A percentile compares a stretch with the other conserved stretches of the same genome.
Evolutionary conservation across 2,888 invertebrate species (phyloP).

Genomic region (Molorchus minor): DNA sequence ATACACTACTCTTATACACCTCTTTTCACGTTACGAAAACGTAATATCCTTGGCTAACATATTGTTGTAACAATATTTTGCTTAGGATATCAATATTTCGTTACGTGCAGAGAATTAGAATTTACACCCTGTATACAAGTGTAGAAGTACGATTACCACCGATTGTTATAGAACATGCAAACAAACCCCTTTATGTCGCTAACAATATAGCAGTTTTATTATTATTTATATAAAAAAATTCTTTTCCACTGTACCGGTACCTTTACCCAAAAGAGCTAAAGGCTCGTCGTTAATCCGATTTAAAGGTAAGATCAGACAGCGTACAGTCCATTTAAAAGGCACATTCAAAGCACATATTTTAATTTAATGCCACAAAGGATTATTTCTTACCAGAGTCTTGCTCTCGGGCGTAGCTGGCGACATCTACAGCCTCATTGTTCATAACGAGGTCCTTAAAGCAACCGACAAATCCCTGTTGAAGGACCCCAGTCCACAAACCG

Average conservation of each 20-base stretch:
- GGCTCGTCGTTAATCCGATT: constrained; percentile 6
- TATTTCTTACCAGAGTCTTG: constrained; percentile 81
- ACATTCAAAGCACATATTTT: constrained; percentile 10
- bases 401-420: constrained; percentile 86
- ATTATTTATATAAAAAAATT: background rate
- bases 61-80: too few relatives aligned
- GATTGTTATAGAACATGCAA: too few relatives aligned
- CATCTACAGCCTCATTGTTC: constrained; percentile 87
- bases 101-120: too few relatives aligned
- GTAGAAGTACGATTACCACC: too few relatives aligned
- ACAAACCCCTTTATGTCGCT: too few relatives aligned
- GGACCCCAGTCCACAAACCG: constrained; percentile 89
- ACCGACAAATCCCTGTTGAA: constrained; percentile 92
- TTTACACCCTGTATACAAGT: too few relatives aligned
- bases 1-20: too few relatives aligned
- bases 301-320: background rate
- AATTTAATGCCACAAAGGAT: constrained; percentile 24
- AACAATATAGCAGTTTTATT: too few relatives aligned
- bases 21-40: too few relatives aligned
- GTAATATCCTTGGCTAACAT: too few relatives aligned
- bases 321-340: constrained; percentile 4
- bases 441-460: constrained; percentile 90
- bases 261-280: too few relatives aligned
- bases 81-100: too few relatives aligned
- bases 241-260: background rate